Conservation (phyloP, 2,797 vertebrate species). For the Myioborus melanocephalus region DNA sequence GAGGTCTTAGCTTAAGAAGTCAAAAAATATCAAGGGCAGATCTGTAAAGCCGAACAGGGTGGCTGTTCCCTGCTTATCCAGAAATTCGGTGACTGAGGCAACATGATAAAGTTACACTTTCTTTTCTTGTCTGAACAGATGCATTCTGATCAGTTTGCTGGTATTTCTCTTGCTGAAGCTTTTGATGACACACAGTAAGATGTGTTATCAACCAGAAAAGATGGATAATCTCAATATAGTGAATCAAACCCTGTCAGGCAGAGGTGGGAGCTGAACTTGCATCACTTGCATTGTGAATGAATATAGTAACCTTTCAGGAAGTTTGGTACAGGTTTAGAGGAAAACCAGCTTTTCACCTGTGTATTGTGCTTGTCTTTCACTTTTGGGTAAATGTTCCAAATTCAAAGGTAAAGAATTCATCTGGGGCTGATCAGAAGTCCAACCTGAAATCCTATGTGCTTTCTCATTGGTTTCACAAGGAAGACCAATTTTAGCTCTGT, state of each 20-base stretch:
- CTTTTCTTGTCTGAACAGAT: neutral
- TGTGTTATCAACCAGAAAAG: neutral
- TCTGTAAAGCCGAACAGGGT: neutral
- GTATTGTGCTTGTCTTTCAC: neutral
- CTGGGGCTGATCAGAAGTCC: neutral
- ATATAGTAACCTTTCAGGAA: neutral
- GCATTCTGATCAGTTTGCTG: neutral
- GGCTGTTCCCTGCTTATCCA: neutral
- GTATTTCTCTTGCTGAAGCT: neutral
- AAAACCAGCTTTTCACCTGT: neutral
- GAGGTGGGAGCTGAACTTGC: neutral
- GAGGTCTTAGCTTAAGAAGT: neutral
- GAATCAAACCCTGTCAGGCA: neutral
- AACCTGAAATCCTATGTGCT: neutral
- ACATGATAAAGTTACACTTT: neutral
- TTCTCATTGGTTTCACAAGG: neutral
- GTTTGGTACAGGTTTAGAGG: neutral
- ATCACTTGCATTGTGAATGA: neutral
- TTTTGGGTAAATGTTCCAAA: neutral
- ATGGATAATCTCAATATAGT: neutral
- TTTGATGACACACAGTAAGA: neutral
- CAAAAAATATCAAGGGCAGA: neutral
- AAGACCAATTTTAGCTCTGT: neutral
- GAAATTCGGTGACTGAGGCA: neutral
- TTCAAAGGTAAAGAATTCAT: neutral